phyloP scores from a whole-genome alignment of 2,888 invertebrate species.

The Drosophila ochracea region DNA sequence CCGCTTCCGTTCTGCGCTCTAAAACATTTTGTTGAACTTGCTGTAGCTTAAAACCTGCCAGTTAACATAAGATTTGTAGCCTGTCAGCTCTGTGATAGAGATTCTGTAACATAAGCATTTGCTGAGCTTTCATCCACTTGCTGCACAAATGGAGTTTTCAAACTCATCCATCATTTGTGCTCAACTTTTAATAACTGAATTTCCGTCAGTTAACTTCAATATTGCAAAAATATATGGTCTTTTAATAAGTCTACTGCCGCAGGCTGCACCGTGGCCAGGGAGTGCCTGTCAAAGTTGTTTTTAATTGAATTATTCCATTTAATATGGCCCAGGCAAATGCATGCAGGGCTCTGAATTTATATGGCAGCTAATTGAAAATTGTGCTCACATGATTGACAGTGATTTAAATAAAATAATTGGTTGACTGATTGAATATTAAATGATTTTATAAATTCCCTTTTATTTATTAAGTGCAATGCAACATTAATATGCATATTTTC shows the following conservation, averaged over 20 bases:
- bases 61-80: slow-evolving; percentile 42
- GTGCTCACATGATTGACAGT: neutral
- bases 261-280: slow-evolving; percentile 51
- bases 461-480: neutral
- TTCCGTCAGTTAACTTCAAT: slow-evolving; percentile 69
- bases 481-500: neutral
- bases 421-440: neutral
- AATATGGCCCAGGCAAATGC: neutral
- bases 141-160: slow-evolving; percentile 48
- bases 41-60: slow-evolving; percentile 31
- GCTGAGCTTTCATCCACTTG: slow-evolving; percentile 26
- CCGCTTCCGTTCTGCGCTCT: slow-evolving; percentile 56
- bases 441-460: neutral
- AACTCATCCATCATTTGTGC: slow-evolving; percentile 58
- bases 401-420: neutral
- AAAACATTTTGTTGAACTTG: slow-evolving; percentile 33
- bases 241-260: slow-evolving; percentile 65
- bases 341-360: neutral
- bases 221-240: slow-evolving; percentile 63
- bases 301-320: slow-evolving; percentile 43
- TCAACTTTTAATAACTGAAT: slow-evolving; percentile 68
- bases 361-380: slow-evolving; percentile 7
- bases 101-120: slow-evolving; percentile 31
- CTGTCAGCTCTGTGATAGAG: slow-evolving; percentile 18
- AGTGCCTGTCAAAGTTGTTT: slow-evolving; percentile 29